Conservation (phyloP, 2,888 invertebrate species). For the Sturmia bella region DNA sequence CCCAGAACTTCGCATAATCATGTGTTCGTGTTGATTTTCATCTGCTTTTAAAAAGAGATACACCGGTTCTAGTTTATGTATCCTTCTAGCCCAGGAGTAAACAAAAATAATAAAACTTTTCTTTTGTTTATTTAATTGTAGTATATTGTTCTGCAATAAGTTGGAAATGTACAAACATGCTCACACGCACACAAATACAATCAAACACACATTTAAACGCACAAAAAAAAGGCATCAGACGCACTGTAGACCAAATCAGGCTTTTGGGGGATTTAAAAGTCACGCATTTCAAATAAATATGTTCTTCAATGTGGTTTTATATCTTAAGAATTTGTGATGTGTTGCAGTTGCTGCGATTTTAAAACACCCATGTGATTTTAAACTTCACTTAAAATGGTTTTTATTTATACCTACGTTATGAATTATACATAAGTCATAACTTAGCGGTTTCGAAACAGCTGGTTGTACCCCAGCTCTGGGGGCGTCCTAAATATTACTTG, state of each 20-base stretch:
- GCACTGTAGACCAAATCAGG: slow-evolving; percentile 22
- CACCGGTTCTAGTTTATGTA: slow-evolving; percentile 27
- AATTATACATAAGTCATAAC: no score
- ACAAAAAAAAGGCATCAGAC: not conserved
- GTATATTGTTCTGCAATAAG: slow-evolving; percentile 10
- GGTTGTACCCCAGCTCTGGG: no score
- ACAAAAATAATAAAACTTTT: slow-evolving; percentile 1
- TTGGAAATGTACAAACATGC: not conserved
- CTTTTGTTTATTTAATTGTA: slow-evolving; percentile 4
- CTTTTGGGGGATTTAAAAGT: not conserved
- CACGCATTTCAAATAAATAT: no score
- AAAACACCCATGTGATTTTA: no score
- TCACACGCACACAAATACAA: not conserved
- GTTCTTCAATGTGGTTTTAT: no score
- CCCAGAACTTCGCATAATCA: slow-evolving; percentile 29
- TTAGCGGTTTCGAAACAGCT: no score
- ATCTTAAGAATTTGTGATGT: no score
- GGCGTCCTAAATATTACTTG: no score
- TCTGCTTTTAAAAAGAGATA: slow-evolving; percentile 48
- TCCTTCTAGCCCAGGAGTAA: slow-evolving; percentile 9
- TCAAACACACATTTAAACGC: not conserved
- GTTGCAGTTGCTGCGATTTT: no score
- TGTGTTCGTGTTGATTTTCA: slow-evolving; percentile 53
- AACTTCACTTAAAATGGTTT: no score
- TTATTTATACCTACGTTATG: no score